These are phyloP conservation scores for Tachycineta bicolor DNA, from an alignment of 2,113 vertebrate genomes.

Conservation along the genomic window DNA sequence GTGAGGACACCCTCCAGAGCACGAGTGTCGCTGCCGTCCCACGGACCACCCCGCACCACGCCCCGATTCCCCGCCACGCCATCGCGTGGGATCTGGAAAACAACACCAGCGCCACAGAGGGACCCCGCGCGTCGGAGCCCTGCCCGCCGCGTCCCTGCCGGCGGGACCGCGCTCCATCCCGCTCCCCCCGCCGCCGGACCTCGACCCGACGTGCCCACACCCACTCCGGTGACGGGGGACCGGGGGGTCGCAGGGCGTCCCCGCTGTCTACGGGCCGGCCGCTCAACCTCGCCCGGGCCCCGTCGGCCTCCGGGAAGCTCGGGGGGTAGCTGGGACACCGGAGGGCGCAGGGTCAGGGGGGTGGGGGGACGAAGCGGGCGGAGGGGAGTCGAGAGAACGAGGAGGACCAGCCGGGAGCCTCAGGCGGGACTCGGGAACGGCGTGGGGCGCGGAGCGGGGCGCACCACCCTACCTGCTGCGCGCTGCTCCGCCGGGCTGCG, in stretches of 20 bases:
- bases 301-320: neutral
- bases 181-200: neutral
- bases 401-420: no score
- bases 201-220: neutral
- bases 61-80: neutral
- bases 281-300: neutral
- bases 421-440: neutral
- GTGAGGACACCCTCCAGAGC: neutral
- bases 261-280: neutral
- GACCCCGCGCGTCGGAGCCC: neutral
- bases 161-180: neutral
- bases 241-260: no score
- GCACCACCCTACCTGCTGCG: neutral
- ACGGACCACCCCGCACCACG: no score
- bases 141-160: neutral
- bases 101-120: no score
- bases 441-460: fast-evolving
- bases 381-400: neutral
- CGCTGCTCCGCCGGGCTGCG: neutral
- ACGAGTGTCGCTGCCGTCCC: neutral
- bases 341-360: neutral
- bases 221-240: neutral
- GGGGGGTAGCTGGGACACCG: neutral
- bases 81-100: neutral
- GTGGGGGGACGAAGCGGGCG: neutral